Evolutionary conservation across 2,888 invertebrate genomes (phyloP).

Genomic region (Chrysolina oricalcia): DNA sequence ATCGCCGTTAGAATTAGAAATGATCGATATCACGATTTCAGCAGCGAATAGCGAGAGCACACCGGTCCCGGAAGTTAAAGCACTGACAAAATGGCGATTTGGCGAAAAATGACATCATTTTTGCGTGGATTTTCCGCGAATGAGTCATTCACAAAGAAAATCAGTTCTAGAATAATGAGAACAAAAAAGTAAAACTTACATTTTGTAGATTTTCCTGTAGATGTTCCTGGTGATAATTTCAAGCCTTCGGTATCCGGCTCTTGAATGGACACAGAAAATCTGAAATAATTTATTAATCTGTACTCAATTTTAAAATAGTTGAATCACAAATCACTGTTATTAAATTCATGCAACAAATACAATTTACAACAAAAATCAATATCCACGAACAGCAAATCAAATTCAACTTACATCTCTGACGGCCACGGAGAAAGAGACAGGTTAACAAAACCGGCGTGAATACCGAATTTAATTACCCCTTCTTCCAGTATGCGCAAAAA

Average conservation of each 20-base stretch:
- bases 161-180: neutral
- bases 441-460: neutral
- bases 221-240: neutral
- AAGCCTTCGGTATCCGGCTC: conserved; percentile 7
- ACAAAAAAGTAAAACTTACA: neutral
- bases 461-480: neutral
- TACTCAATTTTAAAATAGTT: neutral
- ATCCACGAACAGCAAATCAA: neutral
- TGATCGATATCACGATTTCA: neutral
- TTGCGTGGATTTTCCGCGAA: neutral
- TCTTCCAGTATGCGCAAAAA: neutral
- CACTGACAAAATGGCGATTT: neutral
- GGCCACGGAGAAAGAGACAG: conserved; percentile 9
- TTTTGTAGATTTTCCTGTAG: neutral
- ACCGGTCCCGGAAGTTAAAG: conserved; percentile 8
- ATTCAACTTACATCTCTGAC: conserved; percentile 2
- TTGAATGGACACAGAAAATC: conserved; percentile 3
- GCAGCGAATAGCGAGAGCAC: neutral
- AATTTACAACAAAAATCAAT: neutral
- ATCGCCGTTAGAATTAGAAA: neutral
- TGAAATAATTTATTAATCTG: neutral
- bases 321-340: neutral
- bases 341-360: neutral
- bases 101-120: conserved; percentile 5
- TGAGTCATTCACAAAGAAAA: neutral